These are phyloP conservation scores for Epizoanthus rinbou DNA, from an alignment of 92 coral and sea anemone species.

Conservation along the genomic window DNA sequence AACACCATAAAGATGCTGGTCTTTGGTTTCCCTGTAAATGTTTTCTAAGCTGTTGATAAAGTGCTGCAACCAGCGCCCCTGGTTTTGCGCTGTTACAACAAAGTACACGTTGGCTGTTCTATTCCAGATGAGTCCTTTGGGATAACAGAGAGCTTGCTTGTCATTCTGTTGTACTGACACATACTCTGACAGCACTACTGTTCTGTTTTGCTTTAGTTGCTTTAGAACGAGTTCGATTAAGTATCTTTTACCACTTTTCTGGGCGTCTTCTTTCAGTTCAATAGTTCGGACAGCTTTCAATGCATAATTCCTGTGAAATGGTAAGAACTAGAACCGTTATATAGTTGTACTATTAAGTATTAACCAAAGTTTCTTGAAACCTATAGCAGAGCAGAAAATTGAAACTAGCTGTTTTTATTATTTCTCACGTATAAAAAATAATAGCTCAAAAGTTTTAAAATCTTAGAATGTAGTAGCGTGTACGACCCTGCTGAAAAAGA, in stretches of 20 bases:
- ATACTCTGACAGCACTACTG: constrained; percentile 11
- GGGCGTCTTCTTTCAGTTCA: background rate
- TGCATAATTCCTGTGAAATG: background rate
- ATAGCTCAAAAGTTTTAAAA: too few relatives aligned
- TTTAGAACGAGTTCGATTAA: constrained; percentile 1
- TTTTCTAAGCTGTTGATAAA: constrained; percentile 24
- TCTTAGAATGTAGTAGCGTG: too few relatives aligned
- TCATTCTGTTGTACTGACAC: background rate
- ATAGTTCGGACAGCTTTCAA: background rate
- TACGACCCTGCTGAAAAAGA: too few relatives aligned
- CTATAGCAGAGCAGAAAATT: too few relatives aligned
- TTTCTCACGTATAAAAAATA: too few relatives aligned
- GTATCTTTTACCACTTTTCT: background rate
- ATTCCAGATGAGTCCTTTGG: background rate
- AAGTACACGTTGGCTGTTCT: background rate
- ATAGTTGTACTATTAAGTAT: too few relatives aligned
- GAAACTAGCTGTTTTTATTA: too few relatives aligned
- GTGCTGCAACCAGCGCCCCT: constrained; percentile 23
- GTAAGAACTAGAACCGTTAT: too few relatives aligned
- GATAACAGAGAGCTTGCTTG: background rate
- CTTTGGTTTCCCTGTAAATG: background rate
- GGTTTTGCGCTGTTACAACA: constrained; percentile 20
- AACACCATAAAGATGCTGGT: constrained; percentile 9
- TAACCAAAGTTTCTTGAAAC: too few relatives aligned
- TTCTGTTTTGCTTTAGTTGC: background rate